phyloP scores from a whole-genome alignment of 64 coral and sea anemone species.

The Dendronephthya gigantea region DNA sequence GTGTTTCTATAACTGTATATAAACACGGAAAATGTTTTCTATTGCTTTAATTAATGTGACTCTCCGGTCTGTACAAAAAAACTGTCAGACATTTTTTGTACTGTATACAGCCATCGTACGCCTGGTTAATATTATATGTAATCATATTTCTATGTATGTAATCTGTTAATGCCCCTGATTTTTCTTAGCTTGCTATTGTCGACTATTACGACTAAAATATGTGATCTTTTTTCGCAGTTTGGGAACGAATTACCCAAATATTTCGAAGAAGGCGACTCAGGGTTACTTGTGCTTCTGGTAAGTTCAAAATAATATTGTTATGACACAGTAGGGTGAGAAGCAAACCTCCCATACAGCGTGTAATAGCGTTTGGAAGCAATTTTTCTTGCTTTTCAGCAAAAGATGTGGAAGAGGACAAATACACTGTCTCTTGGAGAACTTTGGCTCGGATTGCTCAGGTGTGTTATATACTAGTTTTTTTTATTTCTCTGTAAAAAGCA shows the following conservation, averaged over 20 bases:
- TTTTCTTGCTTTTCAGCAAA: neutral
- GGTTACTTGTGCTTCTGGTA: neutral
- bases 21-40: neutral
- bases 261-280: neutral
- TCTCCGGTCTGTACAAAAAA: too few relatives aligned
- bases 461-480: neutral
- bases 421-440: neutral
- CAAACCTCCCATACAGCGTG: neutral
- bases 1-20: too few relatives aligned
- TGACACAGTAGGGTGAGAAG: too few relatives aligned
- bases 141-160: too few relatives aligned
- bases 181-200: too few relatives aligned
- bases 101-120: too few relatives aligned
- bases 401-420: neutral
- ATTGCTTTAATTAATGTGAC: neutral
- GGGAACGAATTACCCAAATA: neutral
- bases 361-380: neutral
- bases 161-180: too few relatives aligned
- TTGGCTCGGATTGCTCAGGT: neutral
- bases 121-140: too few relatives aligned
- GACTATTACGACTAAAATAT: too few relatives aligned
- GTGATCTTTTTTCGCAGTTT: neutral
- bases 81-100: too few relatives aligned
- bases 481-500: too few relatives aligned
- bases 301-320: neutral